Conservation (phyloP, 2,888 invertebrate genomes). For the Acanthosepion pharaonis region DNA sequence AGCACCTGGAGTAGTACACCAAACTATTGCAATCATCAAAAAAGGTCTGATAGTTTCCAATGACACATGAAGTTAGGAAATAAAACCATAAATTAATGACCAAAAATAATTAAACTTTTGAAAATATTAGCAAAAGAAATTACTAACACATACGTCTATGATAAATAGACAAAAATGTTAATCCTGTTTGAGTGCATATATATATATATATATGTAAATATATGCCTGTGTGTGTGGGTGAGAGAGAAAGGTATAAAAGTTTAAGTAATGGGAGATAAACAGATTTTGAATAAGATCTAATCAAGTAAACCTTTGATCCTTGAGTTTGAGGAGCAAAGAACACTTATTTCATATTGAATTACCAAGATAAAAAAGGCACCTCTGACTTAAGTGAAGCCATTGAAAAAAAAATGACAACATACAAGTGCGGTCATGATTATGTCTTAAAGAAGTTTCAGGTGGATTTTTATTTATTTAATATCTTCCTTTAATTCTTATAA, state of each 20-base stretch:
- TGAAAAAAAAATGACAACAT: too few relatives aligned
- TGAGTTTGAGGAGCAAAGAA: too few relatives aligned
- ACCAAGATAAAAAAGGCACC: too few relatives aligned
- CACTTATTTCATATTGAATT: too few relatives aligned
- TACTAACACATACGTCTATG: not conserved
- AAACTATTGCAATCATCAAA: not conserved
- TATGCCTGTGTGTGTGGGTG: not conserved
- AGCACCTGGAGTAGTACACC: not conserved
- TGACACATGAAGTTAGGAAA: not conserved
- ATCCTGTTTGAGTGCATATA: not conserved
- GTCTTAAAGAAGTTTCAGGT: too few relatives aligned
- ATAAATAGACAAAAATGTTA: not conserved
- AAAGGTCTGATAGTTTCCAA: not conserved
- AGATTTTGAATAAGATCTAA: not conserved
- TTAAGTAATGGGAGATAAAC: not conserved
- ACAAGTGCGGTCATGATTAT: too few relatives aligned
- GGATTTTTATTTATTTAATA: too few relatives aligned
- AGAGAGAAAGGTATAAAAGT: not conserved
- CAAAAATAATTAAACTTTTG: not conserved
- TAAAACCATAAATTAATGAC: not conserved
- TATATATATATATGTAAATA: not conserved
- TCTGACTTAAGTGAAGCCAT: too few relatives aligned
- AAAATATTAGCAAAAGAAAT: not conserved
- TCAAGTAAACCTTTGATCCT: too few relatives aligned
- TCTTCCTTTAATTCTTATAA: too few relatives aligned